phyloP scores from a whole-genome alignment of 2,888 invertebrate genomes.

The Pseudococcus jackbeardsleyi region DNA sequence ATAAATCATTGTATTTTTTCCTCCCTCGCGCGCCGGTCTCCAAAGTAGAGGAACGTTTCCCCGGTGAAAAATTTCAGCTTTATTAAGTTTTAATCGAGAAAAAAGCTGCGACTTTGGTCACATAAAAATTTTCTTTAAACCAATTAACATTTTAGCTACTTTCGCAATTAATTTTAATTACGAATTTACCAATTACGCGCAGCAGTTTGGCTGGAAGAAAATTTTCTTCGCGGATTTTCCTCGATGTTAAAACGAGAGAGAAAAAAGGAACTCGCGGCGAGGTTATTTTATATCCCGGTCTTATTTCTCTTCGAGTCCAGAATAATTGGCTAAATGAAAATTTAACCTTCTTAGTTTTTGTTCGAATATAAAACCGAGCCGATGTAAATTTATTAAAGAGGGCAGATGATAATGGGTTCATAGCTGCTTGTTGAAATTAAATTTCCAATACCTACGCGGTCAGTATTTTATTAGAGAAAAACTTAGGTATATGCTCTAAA shows the following conservation, averaged over 20 bases:
- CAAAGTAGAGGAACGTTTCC: background rate
- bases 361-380: background rate
- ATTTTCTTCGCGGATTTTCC: constrained; percentile 23
- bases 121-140: background rate
- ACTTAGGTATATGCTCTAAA: background rate
- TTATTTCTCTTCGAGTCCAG: background rate
- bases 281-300: background rate
- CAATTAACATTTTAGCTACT: constrained; percentile 12
- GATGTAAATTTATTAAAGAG: background rate
- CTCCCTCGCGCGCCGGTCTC: background rate
- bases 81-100: constrained; percentile 20
- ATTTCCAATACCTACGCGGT: background rate
- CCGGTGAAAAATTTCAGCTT: background rate
- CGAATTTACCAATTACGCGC: constrained; percentile 4
- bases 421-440: background rate
- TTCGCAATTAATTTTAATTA: constrained; percentile 29
- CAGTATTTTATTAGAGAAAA: background rate
- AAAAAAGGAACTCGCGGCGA: background rate
- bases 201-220: background rate
- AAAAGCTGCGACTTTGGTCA: constrained; percentile 16
- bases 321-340: constrained; percentile 34
- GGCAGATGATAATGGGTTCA: background rate
- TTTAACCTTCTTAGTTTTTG: background rate
- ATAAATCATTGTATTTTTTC: constrained; percentile 17
- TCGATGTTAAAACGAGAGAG: background rate